A percentile compares a stretch with the other conserved stretches of the same genome.
Conservation (phyloP, 2,888 invertebrate species). For the Cryptocheilus praepositus region DNA sequence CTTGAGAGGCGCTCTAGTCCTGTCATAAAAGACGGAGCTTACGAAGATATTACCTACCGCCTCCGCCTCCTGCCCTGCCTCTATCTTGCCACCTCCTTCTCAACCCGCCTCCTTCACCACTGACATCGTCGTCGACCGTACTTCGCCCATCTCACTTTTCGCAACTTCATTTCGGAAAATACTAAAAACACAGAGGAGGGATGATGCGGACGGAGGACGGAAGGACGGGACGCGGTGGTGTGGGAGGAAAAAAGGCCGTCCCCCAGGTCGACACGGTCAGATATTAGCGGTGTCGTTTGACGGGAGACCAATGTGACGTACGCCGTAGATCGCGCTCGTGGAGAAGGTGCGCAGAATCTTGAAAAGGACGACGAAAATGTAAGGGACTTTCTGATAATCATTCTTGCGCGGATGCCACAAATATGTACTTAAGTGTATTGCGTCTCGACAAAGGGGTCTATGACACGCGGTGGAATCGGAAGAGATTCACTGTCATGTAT, state of each 20-base stretch:
- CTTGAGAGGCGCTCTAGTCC: constrained; percentile 73
- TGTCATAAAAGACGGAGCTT: constrained; percentile 74
- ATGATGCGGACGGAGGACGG: constrained; percentile 8
- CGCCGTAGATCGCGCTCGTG: constrained; percentile 10
- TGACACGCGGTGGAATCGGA: too few species aligned
- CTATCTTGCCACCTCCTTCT: constrained; percentile 33
- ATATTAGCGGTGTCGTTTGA: constrained; percentile 35
- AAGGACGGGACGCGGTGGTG: background rate
- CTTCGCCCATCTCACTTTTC: constrained; percentile 61
- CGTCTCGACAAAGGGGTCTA: too few species aligned
- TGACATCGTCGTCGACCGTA: constrained; percentile 42
- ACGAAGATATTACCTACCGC: constrained; percentile 72
- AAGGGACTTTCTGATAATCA: background rate
- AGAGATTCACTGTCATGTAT: too few species aligned
- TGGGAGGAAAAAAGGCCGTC: constrained; percentile 13
- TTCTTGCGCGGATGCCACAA: background rate
- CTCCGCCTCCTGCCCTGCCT: constrained; percentile 38
- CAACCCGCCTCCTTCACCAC: constrained; percentile 30
- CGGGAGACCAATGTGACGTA: constrained; percentile 25
- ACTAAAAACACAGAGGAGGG: constrained; percentile 49
- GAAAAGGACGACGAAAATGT: background rate
- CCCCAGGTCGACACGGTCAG: constrained; percentile 22
- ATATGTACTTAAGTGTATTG: too few species aligned
- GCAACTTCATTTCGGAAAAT: constrained; percentile 69
- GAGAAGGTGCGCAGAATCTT: constrained; percentile 31